These are phyloP conservation scores for Malthinus seriepunctatus DNA, from an alignment of 2,888 invertebrate genomes.

Conservation along the genomic window DNA sequence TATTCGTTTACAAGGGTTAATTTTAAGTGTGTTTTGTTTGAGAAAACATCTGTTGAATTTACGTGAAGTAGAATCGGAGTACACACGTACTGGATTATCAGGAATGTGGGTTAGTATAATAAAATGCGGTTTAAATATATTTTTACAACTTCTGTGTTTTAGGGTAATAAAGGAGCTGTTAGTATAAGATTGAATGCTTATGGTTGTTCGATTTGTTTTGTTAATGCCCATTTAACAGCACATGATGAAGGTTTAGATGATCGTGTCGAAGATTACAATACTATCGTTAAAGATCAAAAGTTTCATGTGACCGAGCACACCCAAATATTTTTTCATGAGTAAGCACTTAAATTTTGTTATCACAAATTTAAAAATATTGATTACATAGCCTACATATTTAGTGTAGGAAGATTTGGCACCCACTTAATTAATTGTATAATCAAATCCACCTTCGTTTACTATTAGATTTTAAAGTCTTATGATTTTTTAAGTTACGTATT, in stretches of 20 bases:
- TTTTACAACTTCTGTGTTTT: conserved; percentile 35
- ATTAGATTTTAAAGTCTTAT: no score
- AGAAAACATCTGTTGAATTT: conserved; percentile 80
- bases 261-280: conserved; percentile 84
- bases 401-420: no score
- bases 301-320: conserved; percentile 78
- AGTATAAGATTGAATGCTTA: conserved; percentile 85
- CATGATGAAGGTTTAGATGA: conserved; percentile 85
- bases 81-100: conserved; percentile 86
- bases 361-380: no score
- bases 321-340: conserved; percentile 92
- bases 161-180: conserved; percentile 97
- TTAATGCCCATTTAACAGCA: conserved; percentile 89
- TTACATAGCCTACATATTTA: no score
- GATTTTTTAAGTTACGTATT: conserved; percentile 77
- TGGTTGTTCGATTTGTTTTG: conserved; percentile 85
- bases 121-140: background rate
- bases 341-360: no score
- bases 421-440: no score
- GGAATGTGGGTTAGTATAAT: conserved; percentile 83
- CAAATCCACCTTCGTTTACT: background rate
- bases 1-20: conserved; percentile 81
- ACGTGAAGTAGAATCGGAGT: conserved; percentile 82
- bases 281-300: conserved; percentile 80
- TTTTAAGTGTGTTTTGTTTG: conserved; percentile 77